These are phyloP conservation scores for Dorcus hopei DNA, from an alignment of 2,888 invertebrate species.

Conservation along the genomic window DNA sequence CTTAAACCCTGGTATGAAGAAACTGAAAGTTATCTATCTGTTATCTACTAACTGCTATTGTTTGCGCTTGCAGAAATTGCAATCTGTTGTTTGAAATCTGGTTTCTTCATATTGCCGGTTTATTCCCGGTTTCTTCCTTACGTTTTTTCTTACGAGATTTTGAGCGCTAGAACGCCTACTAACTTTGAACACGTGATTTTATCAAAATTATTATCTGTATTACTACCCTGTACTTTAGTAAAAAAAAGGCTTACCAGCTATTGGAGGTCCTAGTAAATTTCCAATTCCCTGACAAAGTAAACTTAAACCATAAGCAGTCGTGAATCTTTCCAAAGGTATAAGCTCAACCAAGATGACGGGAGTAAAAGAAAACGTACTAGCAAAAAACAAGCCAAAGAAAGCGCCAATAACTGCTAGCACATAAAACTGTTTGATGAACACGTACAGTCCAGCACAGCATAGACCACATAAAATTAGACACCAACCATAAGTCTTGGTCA, in stretches of 20 bases:
- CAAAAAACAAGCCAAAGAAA: conserved; percentile 85
- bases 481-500: conserved; percentile 76
- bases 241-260: conserved; percentile 64
- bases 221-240: no score
- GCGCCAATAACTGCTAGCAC: conserved; percentile 49
- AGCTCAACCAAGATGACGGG: conserved; percentile 85
- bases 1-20: no score
- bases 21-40: no score
- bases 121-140: no score
- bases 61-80: no score
- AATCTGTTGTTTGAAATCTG: no score
- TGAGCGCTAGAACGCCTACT: no score
- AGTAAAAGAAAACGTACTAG: conserved; percentile 88
- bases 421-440: conserved; percentile 43
- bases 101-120: no score
- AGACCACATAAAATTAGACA: conserved; percentile 70
- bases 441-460: conserved; percentile 58
- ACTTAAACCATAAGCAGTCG: conserved; percentile 87
- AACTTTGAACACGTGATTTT: no score
- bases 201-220: no score
- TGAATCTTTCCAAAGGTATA: conserved; percentile 87
- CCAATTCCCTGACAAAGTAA: conserved; percentile 89
- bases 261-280: conserved; percentile 85
- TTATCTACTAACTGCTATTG: no score
- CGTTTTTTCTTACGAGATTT: no score